phyloP scores from a whole-genome alignment of 2,113 vertebrate genomes.

The Dipodomys spectabilis region DNA sequence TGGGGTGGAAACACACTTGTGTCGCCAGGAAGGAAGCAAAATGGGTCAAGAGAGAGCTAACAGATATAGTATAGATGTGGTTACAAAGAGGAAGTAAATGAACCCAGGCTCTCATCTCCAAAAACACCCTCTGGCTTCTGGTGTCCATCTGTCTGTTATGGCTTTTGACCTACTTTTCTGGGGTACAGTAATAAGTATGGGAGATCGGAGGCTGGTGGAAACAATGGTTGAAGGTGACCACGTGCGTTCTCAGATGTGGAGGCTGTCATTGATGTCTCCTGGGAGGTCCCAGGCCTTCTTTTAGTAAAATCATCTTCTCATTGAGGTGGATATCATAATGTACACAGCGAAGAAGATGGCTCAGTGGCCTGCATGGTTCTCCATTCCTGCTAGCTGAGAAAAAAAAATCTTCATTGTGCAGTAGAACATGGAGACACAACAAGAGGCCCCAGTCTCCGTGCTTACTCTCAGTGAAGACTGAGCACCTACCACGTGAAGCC shows the following conservation, averaged over 20 bases:
- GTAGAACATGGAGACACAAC: rapidly evolving
- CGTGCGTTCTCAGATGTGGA: neutral
- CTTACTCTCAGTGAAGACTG: neutral
- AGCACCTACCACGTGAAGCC: neutral
- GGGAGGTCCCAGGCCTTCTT: neutral
- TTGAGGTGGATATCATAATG: neutral
- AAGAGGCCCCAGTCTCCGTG: neutral
- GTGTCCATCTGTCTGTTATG: neutral
- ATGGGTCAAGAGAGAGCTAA: neutral
- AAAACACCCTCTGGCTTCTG: neutral
- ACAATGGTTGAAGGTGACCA: rapidly evolving
- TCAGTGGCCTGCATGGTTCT: neutral
- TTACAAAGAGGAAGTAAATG: neutral
- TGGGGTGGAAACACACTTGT: neutral
- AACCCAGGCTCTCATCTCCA: neutral
- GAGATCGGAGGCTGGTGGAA: neutral
- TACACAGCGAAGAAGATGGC: too few species aligned
- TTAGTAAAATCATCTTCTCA: neutral
- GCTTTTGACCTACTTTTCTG: neutral
- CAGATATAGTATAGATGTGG: rapidly evolving
- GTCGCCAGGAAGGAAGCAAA: neutral
- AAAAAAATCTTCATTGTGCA: too few species aligned
- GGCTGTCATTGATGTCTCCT: neutral
- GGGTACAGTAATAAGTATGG: neutral
- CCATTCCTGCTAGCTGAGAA: neutral